Conservation (phyloP, 2,113 vertebrate genomes). For the Lipotes vexillifer region DNA sequence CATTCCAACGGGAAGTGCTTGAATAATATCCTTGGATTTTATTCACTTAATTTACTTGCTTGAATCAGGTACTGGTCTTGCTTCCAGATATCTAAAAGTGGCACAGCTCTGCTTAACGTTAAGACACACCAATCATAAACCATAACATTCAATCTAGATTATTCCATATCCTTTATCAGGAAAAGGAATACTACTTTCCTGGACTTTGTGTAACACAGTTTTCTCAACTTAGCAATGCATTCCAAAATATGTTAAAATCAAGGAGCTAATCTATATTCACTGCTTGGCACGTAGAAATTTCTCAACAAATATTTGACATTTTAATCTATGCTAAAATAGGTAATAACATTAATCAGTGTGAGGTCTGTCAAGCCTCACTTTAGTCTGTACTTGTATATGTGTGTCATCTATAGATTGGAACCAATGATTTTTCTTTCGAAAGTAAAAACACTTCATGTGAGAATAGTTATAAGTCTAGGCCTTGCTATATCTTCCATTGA, state of each 20-base stretch:
- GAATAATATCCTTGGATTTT: background rate
- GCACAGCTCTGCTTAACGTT: background rate
- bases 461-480: background rate
- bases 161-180: background rate
- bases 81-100: background rate
- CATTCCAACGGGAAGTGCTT: background rate
- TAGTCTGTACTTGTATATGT: background rate
- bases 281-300: background rate
- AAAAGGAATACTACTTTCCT: background rate
- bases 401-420: background rate
- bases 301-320: background rate
- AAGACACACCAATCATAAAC: background rate
- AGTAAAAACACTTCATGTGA: background rate
- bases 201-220: background rate
- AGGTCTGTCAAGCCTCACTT: background rate
- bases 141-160: background rate
- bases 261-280: background rate
- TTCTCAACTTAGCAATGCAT: background rate
- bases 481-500: background rate
- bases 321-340: background rate
- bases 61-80: background rate
- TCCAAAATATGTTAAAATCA: background rate
- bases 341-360: background rate
- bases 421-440: background rate
- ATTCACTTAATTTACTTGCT: background rate